Evolutionary conservation across 2,888 invertebrate genomes (phyloP).

Genomic region (Nomada ferruginata): DNA sequence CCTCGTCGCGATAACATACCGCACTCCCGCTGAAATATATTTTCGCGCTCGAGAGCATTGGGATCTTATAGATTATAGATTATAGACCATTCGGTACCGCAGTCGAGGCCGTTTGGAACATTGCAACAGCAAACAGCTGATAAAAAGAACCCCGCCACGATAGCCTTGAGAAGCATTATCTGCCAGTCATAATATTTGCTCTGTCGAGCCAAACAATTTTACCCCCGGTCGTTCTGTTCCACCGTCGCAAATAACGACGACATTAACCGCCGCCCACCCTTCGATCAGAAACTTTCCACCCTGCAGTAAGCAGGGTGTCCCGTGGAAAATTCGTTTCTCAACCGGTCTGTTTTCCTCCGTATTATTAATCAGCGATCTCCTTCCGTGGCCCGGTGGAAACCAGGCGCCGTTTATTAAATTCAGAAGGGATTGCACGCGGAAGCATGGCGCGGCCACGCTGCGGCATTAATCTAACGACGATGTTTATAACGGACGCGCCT

Average conservation of each 20-base stretch:
- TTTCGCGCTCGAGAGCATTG: background rate
- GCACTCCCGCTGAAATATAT: background rate
- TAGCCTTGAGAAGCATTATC: background rate
- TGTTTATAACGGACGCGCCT: constrained; percentile 48
- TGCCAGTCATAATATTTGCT: constrained; percentile 13
- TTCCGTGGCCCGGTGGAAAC: background rate
- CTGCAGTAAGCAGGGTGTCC: background rate
- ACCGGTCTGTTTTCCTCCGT: no score
- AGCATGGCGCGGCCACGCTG: constrained; percentile 20
- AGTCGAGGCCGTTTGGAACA: background rate
- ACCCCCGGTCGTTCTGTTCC: background rate
- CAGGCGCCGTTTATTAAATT: constrained; percentile 30
- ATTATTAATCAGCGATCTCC: no score
- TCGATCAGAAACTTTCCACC: background rate
- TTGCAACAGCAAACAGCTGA: background rate
- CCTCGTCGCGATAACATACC: background rate
- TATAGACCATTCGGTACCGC: background rate
- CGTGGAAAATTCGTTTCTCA: no score
- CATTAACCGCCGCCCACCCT: background rate
- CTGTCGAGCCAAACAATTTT: constrained; percentile 17
- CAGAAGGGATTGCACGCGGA: constrained; percentile 39
- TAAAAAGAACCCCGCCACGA: background rate
- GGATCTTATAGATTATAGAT: background rate
- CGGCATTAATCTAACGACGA: constrained; percentile 44
- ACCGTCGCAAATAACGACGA: background rate